A percentile compares a stretch with the other conserved stretches of the same genome.
phyloP scores from a whole-genome alignment of 2,113 vertebrate genomes.

The Megalops atlanticus region DNA sequence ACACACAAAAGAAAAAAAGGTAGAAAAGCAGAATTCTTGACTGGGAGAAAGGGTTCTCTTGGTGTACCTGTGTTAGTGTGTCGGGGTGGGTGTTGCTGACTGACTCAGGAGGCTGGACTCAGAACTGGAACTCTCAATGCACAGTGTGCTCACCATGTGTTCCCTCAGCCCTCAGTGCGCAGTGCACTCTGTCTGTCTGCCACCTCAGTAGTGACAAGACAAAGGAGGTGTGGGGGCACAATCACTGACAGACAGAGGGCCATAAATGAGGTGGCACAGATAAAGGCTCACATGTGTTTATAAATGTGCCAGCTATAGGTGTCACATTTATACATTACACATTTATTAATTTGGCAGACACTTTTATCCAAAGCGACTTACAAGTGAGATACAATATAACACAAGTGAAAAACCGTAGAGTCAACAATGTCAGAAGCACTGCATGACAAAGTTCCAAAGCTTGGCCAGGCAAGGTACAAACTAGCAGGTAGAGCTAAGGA shows the following conservation, averaged over 20 bases:
- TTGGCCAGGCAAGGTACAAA: no score
- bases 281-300: neutral
- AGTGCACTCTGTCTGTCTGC: neutral
- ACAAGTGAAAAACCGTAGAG: no score
- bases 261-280: neutral
- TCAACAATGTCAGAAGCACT: no score
- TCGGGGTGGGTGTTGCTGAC: neutral
- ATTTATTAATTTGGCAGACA: no score
- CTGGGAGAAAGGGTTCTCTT: conserved; percentile 12
- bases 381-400: no score
- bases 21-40: conserved; percentile 20
- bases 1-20: neutral
- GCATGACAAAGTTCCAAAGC: no score
- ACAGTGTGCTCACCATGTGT: neutral
- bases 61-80: neutral
- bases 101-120: neutral
- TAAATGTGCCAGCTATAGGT: no score
- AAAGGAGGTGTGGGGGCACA: neutral
- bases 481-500: no score
- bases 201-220: neutral
- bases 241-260: neutral
- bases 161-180: neutral
- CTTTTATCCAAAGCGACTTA: no score
- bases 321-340: no score
- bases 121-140: neutral